Base-by-base conservation (phyloP, 2,888 invertebrate genomes). In the Chydorus sphaericus region DNA sequence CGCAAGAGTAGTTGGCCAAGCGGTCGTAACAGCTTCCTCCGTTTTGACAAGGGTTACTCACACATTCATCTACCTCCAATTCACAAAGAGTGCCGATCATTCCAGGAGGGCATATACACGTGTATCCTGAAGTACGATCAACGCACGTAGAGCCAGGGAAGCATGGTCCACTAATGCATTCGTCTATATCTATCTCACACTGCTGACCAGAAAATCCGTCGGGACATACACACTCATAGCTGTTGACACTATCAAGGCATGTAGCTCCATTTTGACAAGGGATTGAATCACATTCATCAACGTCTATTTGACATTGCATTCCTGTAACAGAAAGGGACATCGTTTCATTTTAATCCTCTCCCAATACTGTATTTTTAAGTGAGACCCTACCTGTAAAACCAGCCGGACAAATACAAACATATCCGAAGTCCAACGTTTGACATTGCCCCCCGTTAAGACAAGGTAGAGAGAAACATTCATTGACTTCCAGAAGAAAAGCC, bases 101-200 rank as follows among this genome's bases (percentile, higher is more conserved):
- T 7, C 65, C 66, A 6, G 62, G 59, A 26, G 61, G 61, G 57
- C 68, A 69, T 14, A 59, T 53, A 54, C 68, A 68, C 18, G 58
- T 51, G 54, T 61, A 63, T 49, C 61, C 61, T 26, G 62, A 60
- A 8, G 63, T 59, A 30, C 59, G 57, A 51, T 66, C 63, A 14
- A 61, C 33, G 54, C 76, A 76, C 2, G 64, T 67, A 4, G 70
- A 73, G 54, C 72, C 74, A 59, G 72, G 70, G 48, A 66, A 66
- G 61, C 81, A 81, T 0, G 77, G 78, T 50, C 70, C 65, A 63
- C 73, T 75, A 61, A 74, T 74, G 63, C 82, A 82, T 5, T 82
- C 73, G 63, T 77, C 69, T 16, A 75, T 66, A 39, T 70, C 62
- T 23, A 64, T 65, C 56, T 75, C 73, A 62, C 78, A 78, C 52